Evolutionary conservation across 2,113 vertebrate species (phyloP).

Genomic region (Cebidichthys violaceus): DNA sequence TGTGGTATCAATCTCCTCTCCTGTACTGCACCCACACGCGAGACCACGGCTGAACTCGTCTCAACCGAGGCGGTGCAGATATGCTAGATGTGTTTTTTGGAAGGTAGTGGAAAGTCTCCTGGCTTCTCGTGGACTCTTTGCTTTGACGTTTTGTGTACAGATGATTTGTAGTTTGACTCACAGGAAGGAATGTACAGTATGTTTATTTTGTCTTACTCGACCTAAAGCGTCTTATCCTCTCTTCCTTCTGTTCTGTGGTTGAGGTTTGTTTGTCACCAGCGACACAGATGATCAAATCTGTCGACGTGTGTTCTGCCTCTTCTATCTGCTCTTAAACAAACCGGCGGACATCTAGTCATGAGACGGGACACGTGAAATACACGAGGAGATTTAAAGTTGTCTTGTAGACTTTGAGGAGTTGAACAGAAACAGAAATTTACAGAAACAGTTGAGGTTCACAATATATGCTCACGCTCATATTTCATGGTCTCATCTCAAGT

Average conservation of each 20-base stretch:
- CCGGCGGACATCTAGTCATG: neutral
- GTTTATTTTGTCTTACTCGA: slow-evolving; percentile 4
- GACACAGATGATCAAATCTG: slow-evolving; percentile 41
- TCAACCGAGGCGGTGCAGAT: slow-evolving; percentile 16
- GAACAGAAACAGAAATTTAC: neutral
- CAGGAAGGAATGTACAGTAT: slow-evolving; percentile 3
- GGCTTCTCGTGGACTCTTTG: slow-evolving; percentile 17
- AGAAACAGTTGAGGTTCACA: neutral
- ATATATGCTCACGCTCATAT: neutral
- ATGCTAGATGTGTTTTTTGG: slow-evolving; percentile 13
- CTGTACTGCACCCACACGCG: neutral
- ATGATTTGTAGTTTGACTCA: neutral
- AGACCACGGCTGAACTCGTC: neutral
- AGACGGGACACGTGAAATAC: neutral
- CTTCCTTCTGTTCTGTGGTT: slow-evolving; percentile 7
- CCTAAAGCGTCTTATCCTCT: neutral
- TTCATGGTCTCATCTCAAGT: neutral
- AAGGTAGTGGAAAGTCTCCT: neutral
- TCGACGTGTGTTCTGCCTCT: slow-evolving; percentile 31
- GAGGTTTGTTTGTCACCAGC: slow-evolving; percentile 21
- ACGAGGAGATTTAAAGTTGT: neutral
- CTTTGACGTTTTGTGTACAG: slow-evolving; percentile 34
- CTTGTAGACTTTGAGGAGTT: neutral
- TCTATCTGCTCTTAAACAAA: slow-evolving; percentile 4
- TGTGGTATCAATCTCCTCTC: slow-evolving; percentile 22